phyloP scores from a whole-genome alignment of 30 jellyfish, hydroid and myxozoan genomes.

The Mastigias papua region DNA sequence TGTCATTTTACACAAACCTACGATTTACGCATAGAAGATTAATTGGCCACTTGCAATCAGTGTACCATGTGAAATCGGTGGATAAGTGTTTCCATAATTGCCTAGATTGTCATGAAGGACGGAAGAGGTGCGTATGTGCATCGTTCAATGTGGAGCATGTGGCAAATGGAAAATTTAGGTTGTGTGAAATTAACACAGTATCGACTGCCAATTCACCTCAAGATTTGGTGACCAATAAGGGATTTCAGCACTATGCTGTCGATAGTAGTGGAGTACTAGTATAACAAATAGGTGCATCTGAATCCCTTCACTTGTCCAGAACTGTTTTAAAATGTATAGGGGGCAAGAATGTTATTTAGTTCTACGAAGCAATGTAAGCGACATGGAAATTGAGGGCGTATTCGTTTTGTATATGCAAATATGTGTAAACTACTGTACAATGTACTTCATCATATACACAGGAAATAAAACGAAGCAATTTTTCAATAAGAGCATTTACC shows the following conservation, averaged over 20 bases:
- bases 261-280: too few relatives aligned
- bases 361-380: neutral
- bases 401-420: neutral
- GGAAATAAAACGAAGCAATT: too few relatives aligned
- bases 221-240: neutral
- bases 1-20: neutral
- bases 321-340: too few relatives aligned
- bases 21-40: neutral
- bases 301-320: neutral
- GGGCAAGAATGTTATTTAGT: neutral
- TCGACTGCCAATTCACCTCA: constrained; percentile 1
- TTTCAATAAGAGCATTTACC: too few relatives aligned
- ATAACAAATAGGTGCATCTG: too few relatives aligned
- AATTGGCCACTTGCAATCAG: neutral
- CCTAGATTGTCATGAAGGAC: neutral
- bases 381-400: neutral
- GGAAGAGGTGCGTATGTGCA: too few relatives aligned
- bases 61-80: neutral
- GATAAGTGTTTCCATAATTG: constrained; percentile 11
- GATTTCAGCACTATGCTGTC: constrained; percentile 8
- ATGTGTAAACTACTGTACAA: too few relatives aligned
- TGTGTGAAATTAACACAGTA: neutral
- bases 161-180: neutral
- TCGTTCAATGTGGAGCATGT: constrained; percentile 16
- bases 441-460: too few relatives aligned